Percentiles rank a stretch among this genome's conserved stretches.
Conservation (phyloP, 1,140 invertebrate species). For the Daktulosphaira vitifoliae region DNA sequence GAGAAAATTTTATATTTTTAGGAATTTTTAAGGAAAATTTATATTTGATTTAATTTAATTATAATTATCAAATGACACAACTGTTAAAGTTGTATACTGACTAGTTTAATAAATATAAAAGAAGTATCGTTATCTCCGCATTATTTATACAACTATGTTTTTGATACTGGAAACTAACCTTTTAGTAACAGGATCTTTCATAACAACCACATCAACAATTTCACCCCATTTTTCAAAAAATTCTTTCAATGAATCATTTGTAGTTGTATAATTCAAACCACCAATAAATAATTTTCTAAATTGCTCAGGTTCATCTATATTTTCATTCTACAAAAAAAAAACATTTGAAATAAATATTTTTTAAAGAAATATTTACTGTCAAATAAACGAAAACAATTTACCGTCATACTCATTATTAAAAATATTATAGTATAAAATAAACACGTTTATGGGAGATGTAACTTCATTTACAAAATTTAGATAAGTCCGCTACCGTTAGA, state of each 20-base stretch:
- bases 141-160: no score
- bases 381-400: slow-evolving; percentile 4
- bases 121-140: no score
- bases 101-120: no score
- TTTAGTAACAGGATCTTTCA: slow-evolving; percentile 92
- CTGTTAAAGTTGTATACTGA: no score
- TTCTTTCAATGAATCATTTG: slow-evolving; percentile 82
- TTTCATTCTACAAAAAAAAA: slow-evolving; percentile 9
- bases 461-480: no score
- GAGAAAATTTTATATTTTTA: no score
- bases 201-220: slow-evolving; percentile 94
- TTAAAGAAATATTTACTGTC: background rate
- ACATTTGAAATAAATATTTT: background rate
- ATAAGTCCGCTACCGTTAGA: no score
- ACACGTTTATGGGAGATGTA: no score
- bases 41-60: no score
- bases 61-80: no score
- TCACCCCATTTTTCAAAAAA: slow-evolving; percentile 97
- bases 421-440: no score
- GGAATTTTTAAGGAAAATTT: no score
- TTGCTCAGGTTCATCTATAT: slow-evolving; percentile 70
- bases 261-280: slow-evolving; percentile 89
- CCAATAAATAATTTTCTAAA: slow-evolving; percentile 95
- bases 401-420: slow-evolving; percentile 10
- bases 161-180: slow-evolving; percentile 46